phyloP scores from a whole-genome alignment of 2,797 vertebrate genomes.

The Microctenopoma steveboyesi region DNA sequence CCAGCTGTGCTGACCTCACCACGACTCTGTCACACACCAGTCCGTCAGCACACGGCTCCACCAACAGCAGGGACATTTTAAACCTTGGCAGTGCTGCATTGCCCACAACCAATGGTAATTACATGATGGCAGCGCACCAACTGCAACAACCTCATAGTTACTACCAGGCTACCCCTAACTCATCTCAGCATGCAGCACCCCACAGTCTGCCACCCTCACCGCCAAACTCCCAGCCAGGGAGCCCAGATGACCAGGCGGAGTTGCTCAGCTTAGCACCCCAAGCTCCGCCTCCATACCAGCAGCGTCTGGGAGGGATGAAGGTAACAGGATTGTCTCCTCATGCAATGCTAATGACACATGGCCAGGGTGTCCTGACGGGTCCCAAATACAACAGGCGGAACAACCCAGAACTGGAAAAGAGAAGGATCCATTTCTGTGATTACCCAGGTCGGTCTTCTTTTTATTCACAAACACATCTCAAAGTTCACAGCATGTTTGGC shows the following conservation, averaged over 20 bases:
- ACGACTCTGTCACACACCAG: slow-evolving; percentile 81
- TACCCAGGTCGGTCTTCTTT: slow-evolving; percentile 82
- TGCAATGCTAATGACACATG: slow-evolving; percentile 84
- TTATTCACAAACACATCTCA: background rate
- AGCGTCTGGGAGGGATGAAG: slow-evolving; percentile 81
- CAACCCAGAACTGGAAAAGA: slow-evolving; percentile 94
- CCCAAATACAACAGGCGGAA: slow-evolving; percentile 93
- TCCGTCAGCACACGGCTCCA: slow-evolving; percentile 63
- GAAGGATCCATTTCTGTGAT: slow-evolving; percentile 92
- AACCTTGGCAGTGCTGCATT: slow-evolving; percentile 80
- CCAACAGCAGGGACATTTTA: slow-evolving; percentile 82
- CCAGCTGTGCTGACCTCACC: slow-evolving; percentile 74
- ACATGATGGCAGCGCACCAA: slow-evolving; percentile 80
- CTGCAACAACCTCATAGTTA: slow-evolving; percentile 68
- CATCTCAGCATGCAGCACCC: slow-evolving; percentile 70
- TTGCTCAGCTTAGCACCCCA: slow-evolving; percentile 83
- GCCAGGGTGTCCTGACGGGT: slow-evolving; percentile 85
- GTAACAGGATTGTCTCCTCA: slow-evolving; percentile 80
- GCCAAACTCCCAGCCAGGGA: slow-evolving; percentile 92
- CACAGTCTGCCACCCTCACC: slow-evolving; percentile 91
- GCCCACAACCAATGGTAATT: slow-evolving; percentile 65
- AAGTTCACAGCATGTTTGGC: background rate
- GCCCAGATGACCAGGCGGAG: slow-evolving; percentile 88
- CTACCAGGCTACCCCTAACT: slow-evolving; percentile 66
- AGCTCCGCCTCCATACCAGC: slow-evolving; percentile 84